Percentiles rank a stretch among this genome's conserved stretches.
phyloP scores from a whole-genome alignment of 1,140 invertebrate species.

The Drosophila repletoides region DNA sequence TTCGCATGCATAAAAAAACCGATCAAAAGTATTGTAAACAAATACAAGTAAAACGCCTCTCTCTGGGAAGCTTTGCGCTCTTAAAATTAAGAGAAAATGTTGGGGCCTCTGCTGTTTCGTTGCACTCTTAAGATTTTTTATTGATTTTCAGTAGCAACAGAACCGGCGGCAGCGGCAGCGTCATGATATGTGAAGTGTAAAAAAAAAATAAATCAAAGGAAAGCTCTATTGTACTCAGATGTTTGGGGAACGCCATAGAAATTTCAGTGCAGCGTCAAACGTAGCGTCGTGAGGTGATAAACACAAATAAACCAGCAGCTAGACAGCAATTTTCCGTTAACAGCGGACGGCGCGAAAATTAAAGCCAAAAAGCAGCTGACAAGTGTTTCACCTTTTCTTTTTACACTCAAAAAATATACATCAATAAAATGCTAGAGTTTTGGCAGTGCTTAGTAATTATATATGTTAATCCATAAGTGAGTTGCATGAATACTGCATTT shows the following conservation, averaged over 20 bases:
- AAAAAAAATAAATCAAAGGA: slow-evolving; percentile 28
- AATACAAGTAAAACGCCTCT: slow-evolving; percentile 5
- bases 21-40: slow-evolving; percentile 19
- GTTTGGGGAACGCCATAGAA: slow-evolving; percentile 30
- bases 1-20: slow-evolving; percentile 11
- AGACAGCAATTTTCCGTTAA: not conserved
- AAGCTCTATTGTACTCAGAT: slow-evolving; percentile 39
- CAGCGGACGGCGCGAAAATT: slow-evolving; percentile 1
- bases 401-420: not conserved
- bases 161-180: slow-evolving; percentile 10
- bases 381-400: slow-evolving; percentile 18
- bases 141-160: slow-evolving; percentile 25
- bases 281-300: slow-evolving; percentile 41
- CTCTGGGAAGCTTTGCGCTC: not conserved
- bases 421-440: not conserved
- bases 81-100: not conserved
- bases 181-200: not conserved
- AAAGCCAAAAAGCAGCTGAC: slow-evolving; percentile 23
- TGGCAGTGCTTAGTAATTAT: not conserved
- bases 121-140: slow-evolving; percentile 5
- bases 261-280: slow-evolving; percentile 54
- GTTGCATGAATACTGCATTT: not conserved
- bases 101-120: not conserved
- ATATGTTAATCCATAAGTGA: not conserved
- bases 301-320: not conserved